Conservation (phyloP, 2,113 vertebrate species). For the Prolemur simus region DNA sequence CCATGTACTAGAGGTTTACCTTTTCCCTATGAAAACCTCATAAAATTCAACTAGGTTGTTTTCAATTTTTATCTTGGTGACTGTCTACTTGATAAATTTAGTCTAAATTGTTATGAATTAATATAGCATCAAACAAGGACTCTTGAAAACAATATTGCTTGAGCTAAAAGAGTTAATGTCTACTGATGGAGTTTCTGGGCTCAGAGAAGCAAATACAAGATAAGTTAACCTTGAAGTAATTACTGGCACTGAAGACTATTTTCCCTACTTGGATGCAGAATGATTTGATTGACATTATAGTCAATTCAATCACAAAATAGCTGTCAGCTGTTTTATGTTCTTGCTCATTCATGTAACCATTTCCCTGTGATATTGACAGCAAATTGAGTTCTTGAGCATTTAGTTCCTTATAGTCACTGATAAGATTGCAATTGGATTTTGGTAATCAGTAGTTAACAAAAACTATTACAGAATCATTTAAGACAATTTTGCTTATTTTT, state of each 20-base stretch:
- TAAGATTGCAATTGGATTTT: slow-evolving; percentile 24
- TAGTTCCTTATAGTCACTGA: background rate
- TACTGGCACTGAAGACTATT: background rate
- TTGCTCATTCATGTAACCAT: background rate
- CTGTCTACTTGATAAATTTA: background rate
- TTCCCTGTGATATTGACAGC: background rate
- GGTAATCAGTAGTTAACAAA: slow-evolving; percentile 34
- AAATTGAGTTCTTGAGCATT: background rate
- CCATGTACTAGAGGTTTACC: background rate
- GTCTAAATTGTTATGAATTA: background rate
- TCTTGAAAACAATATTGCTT: background rate
- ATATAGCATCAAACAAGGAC: background rate
- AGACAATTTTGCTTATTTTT: background rate
- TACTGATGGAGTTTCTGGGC: background rate
- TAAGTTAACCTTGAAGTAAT: background rate
- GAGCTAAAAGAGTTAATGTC: background rate
- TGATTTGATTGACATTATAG: slow-evolving; percentile 33
- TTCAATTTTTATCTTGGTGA: background rate
- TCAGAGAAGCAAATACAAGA: background rate
- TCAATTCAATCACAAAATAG: slow-evolving; percentile 25
- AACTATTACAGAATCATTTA: slow-evolving; percentile 2
- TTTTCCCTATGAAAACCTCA: background rate
- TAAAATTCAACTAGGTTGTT: background rate
- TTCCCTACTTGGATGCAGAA: slow-evolving; percentile 17
- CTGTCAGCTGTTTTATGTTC: background rate